A percentile compares a stretch with the other conserved stretches of the same genome.
Evolutionary conservation across 2,797 vertebrate species (phyloP).

Genomic region (Sarcophilus harrisii): DNA sequence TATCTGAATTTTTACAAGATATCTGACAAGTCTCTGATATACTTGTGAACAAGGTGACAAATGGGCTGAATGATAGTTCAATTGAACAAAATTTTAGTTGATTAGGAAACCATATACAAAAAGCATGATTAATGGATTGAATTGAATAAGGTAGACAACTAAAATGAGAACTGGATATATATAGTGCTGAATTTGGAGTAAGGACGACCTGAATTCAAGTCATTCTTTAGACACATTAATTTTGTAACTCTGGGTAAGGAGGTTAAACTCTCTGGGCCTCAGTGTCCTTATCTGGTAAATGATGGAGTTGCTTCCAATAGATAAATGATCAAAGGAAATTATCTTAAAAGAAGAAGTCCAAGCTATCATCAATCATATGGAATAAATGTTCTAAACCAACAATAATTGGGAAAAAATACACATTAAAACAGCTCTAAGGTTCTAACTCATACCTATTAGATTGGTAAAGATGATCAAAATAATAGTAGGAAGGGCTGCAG

Average conservation of each 20-base stretch:
- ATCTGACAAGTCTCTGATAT: neutral
- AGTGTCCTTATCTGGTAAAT: neutral
- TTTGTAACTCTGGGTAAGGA: too few species aligned
- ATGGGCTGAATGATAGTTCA: neutral
- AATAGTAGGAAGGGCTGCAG: neutral
- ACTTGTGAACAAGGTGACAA: neutral
- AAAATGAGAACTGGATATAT: neutral
- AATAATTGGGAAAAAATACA: neutral
- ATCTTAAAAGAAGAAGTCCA: neutral
- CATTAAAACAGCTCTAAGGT: neutral
- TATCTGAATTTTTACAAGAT: neutral
- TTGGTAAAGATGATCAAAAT: neutral
- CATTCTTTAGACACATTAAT: neutral
- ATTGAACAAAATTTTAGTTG: neutral
- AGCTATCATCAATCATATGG: neutral
- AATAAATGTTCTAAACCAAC: neutral
- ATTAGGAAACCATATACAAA: neutral
- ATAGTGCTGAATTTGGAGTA: neutral
- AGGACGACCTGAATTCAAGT: neutral
- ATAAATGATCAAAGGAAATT: neutral
- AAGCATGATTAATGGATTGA: fast-evolving
- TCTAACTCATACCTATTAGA: neutral
- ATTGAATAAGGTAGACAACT: neutral
- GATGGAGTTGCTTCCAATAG: neutral
- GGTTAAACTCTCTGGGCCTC: neutral